These are phyloP conservation scores for Perdita meconis DNA, from an alignment of 2,888 invertebrate species.

Conservation along the genomic window DNA sequence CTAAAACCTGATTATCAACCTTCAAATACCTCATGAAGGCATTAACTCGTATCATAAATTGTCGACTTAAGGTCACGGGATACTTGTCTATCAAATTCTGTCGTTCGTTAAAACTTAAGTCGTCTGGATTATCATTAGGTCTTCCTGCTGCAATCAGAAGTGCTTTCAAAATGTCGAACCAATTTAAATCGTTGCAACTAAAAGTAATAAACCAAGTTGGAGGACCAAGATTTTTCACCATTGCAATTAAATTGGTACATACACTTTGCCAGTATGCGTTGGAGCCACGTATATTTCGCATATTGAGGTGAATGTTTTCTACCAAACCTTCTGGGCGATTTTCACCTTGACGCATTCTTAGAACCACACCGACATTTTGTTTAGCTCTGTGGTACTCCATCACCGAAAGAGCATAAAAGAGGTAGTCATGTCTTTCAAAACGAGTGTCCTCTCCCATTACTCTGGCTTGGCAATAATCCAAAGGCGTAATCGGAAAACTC, in stretches of 20 bases:
- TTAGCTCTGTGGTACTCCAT: not conserved
- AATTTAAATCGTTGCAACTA: not conserved
- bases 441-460: not conserved
- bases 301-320: conserved; percentile 4
- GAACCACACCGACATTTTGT: not conserved
- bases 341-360: not conserved
- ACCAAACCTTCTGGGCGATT: not conserved
- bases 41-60: not conserved
- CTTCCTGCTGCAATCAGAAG: not conserved
- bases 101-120: not conserved
- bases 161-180: not conserved
- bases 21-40: not conserved
- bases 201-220: conserved; percentile 14
- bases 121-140: too few species aligned
- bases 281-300: conserved; percentile 15
- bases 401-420: not conserved
- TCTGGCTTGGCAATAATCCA: not conserved
- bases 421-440: not conserved
- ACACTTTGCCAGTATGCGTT: conserved; percentile 1
- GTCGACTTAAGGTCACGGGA: not conserved
- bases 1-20: not conserved
- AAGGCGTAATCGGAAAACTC: not conserved
- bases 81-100: not conserved
- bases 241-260: conserved; percentile 7
- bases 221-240: not conserved